phyloP scores from a whole-genome alignment of 2,797 vertebrate species.

The Sebastes jordani region DNA sequence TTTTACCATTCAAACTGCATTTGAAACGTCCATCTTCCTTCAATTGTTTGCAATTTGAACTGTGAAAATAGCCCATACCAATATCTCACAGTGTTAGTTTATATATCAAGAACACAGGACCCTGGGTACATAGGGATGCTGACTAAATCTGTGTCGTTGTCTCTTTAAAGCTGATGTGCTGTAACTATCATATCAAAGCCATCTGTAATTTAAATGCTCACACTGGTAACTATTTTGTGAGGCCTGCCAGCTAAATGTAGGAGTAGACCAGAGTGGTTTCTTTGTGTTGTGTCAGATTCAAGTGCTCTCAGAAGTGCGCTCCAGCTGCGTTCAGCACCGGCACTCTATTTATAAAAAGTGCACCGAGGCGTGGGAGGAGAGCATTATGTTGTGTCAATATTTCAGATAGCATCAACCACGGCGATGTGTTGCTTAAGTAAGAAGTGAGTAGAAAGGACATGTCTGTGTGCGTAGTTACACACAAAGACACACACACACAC shows the following conservation, averaged over 20 bases:
- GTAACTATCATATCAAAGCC: slow-evolving; percentile 44
- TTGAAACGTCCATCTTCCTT: neutral
- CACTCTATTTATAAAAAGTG: slow-evolving; percentile 69
- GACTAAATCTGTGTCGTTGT: neutral
- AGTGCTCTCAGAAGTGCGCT: slow-evolving; percentile 65
- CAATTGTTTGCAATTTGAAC: neutral
- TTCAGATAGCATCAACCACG: slow-evolving; percentile 44
- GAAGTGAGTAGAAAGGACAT: slow-evolving; percentile 44
- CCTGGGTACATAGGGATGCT: neutral
- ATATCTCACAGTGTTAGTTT: neutral
- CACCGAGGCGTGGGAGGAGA: slow-evolving; percentile 65
- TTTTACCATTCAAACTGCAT: neutral
- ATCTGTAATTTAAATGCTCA: slow-evolving; percentile 40
- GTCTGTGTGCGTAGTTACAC: slow-evolving; percentile 18
- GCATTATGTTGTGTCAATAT: slow-evolving; percentile 71
- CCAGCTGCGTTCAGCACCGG: slow-evolving; percentile 61
- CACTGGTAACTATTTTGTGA: slow-evolving; percentile 37
- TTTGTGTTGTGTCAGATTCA: slow-evolving; percentile 64
- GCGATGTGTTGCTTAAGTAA: slow-evolving; percentile 46
- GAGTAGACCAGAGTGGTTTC: slow-evolving; percentile 55
- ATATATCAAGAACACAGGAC: neutral
- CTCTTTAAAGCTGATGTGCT: slow-evolving; percentile 7
- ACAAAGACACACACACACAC: slow-evolving; percentile 29
- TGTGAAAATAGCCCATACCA: neutral
- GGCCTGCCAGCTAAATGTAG: slow-evolving; percentile 64